Conservation (phyloP, 2,113 vertebrate species). For the Anhinga anhinga region DNA sequence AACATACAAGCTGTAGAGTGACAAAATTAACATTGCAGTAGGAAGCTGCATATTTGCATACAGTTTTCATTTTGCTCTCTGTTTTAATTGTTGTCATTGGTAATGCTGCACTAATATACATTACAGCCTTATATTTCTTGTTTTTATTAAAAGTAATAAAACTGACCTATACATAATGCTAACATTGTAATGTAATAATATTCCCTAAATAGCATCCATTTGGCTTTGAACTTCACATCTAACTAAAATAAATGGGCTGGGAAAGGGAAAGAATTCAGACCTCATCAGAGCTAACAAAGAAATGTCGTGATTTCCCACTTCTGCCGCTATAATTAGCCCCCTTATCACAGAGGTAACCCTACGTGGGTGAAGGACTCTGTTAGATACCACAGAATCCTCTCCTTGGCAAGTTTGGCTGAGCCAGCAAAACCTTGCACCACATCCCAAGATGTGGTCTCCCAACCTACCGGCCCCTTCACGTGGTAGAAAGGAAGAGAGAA, state of each 20-base stretch:
- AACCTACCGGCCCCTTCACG: background rate
- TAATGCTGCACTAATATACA: background rate
- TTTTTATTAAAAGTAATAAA: constrained; percentile 41
- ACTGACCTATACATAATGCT: background rate
- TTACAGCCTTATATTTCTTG: background rate
- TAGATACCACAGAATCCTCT: background rate
- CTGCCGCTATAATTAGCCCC: background rate
- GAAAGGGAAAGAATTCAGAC: constrained; percentile 19
- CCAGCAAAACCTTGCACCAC: background rate
- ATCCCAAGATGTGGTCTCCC: background rate
- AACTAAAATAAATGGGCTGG: background rate
- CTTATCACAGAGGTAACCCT: background rate
- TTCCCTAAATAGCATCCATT: constrained; percentile 13
- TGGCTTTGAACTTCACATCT: constrained; percentile 22
- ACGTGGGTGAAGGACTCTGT: background rate
- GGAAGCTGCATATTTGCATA: background rate
- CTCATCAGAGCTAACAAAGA: constrained; percentile 14
- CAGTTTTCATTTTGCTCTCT: background rate
- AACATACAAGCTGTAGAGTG: background rate
- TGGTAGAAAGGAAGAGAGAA: background rate
- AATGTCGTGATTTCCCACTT: background rate
- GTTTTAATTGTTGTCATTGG: constrained; percentile 10
- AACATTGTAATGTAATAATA: background rate
- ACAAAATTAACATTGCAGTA: background rate
- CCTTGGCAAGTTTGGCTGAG: fast-evolving